These are phyloP conservation scores for Halcyon senegalensis DNA, from an alignment of 2,113 vertebrate genomes.

Conservation along the genomic window DNA sequence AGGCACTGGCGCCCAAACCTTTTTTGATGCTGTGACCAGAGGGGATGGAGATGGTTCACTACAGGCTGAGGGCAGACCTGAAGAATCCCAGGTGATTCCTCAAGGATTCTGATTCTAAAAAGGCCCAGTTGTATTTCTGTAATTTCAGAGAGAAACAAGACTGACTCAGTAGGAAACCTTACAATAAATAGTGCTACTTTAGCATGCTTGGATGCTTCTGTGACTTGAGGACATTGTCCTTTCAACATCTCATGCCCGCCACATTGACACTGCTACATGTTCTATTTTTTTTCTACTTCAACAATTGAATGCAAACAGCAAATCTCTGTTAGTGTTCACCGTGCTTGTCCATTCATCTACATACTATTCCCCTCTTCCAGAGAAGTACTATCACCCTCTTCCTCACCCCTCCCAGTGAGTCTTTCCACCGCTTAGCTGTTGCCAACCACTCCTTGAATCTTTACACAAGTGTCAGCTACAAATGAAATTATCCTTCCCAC, in stretches of 20 bases:
- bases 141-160: background rate
- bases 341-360: background rate
- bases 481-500: background rate
- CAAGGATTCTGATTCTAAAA: background rate
- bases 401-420: background rate
- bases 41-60: background rate
- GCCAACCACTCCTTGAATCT: background rate
- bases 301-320: background rate
- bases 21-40: background rate
- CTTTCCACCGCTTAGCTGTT: background rate
- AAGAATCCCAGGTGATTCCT: background rate
- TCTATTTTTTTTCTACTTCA: background rate
- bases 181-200: background rate
- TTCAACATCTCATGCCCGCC: background rate
- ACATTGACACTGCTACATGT: background rate
- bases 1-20: rapidly evolving
- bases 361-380: background rate
- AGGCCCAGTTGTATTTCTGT: background rate
- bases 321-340: background rate
- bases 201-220: background rate
- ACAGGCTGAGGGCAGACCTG: background rate
- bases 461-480: background rate
- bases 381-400: background rate
- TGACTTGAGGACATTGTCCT: background rate
- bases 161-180: background rate